These are phyloP conservation scores for Psix sp. DNA, from an alignment of 1,140 invertebrate genomes.

Conservation along the genomic window DNA sequence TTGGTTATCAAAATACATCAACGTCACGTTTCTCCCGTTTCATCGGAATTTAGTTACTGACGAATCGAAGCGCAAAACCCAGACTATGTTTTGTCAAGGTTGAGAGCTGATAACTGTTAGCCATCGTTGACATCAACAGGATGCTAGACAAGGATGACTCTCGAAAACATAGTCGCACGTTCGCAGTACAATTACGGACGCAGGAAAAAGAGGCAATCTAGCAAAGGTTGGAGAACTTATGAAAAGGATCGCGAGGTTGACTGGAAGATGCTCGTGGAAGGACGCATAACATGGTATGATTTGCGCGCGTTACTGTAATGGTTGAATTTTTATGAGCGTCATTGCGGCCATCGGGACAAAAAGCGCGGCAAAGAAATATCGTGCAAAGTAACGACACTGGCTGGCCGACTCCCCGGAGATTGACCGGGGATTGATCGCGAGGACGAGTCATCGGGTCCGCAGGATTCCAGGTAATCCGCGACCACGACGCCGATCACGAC, in stretches of 20 bases:
- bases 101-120: no score
- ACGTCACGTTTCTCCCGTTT: no score
- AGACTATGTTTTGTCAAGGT: no score
- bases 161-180: background rate
- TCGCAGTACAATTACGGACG: background rate
- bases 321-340: constrained; percentile 43
- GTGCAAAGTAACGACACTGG: constrained; percentile 68
- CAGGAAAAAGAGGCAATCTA: no score
- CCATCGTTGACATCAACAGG: no score
- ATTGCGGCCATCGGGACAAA: constrained; percentile 16
- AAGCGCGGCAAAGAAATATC: constrained; percentile 29
- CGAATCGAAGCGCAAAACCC: no score
- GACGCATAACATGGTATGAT: constrained; percentile 18
- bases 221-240: no score
- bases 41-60: no score
- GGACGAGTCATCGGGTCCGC: constrained; percentile 67
- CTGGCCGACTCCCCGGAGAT: constrained; percentile 62
- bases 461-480: constrained; percentile 67
- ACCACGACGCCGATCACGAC: constrained; percentile 24
- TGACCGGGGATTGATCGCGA: constrained; percentile 57
- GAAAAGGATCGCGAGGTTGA: no score
- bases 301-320: constrained; percentile 43
- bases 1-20: no score
- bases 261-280: no score
- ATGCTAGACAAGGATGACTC: no score